Evolutionary conservation across 2,113 vertebrate genomes (phyloP).

Genomic region (Pleuronectes platessa): DNA sequence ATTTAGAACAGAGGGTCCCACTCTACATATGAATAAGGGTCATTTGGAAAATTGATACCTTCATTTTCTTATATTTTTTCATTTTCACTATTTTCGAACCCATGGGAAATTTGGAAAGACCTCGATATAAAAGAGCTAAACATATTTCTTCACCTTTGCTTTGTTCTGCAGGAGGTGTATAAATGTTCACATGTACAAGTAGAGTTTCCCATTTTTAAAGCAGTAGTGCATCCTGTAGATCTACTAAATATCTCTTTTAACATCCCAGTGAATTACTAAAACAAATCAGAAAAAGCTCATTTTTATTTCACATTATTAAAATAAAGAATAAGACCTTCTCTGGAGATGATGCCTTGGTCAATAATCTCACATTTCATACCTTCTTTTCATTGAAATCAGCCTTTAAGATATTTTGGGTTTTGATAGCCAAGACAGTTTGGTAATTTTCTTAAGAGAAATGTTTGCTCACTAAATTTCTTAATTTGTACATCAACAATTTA

Average conservation of each 20-base stretch:
- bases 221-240: not conserved
- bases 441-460: not conserved
- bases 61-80: conserved; percentile 61
- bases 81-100: conserved; percentile 47
- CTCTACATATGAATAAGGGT: conserved; percentile 80
- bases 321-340: no score
- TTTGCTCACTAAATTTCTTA: no score
- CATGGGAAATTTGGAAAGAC: conserved; percentile 35
- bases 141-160: conserved; percentile 23
- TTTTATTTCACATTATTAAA: not conserved
- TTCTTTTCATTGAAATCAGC: not conserved
- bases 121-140: conserved; percentile 13
- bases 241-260: not conserved
- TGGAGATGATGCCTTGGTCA: not conserved
- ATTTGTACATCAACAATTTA: no score
- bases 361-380: not conserved
- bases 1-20: conserved; percentile 77
- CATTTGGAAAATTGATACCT: conserved; percentile 77
- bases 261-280: not conserved
- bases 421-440: not conserved
- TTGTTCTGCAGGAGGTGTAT: conserved; percentile 7
- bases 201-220: not conserved
- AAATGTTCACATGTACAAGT: not conserved
- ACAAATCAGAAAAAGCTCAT: not conserved
- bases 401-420: not conserved